Evolutionary conservation across 2,888 invertebrate genomes (phyloP).

Genomic region (Ichneumoninae sp.): DNA sequence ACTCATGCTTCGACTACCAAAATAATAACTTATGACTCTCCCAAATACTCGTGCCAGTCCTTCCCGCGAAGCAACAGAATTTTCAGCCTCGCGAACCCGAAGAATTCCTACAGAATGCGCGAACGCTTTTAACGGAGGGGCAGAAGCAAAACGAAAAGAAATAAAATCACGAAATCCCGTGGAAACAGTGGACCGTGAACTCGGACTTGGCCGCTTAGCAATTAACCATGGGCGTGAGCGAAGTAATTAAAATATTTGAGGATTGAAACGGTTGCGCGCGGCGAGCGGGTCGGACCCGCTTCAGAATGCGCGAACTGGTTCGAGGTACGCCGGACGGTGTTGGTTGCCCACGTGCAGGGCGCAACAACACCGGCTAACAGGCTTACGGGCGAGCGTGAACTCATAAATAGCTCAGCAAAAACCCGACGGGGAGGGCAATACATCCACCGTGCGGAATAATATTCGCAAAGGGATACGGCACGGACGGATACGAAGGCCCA

Average conservation of each 20-base stretch:
- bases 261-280: slow-evolving; percentile 28
- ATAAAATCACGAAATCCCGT: not conserved
- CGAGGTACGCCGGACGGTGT: not conserved
- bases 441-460: slow-evolving; percentile 7
- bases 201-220: not conserved
- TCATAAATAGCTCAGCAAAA: slow-evolving; percentile 40
- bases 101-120: not conserved
- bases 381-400: slow-evolving; percentile 22
- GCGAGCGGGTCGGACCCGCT: not conserved
- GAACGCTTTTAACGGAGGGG: not conserved
- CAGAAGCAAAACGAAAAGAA: not conserved
- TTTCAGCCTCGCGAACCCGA: not conserved
- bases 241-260: slow-evolving; percentile 77
- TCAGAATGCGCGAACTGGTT: slow-evolving; percentile 4
- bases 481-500: not conserved
- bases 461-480: slow-evolving; percentile 11
- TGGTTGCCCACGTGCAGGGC: not conserved
- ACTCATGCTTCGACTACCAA: too few relatives aligned
- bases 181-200: slow-evolving; percentile 10
- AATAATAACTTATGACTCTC: too few relatives aligned
- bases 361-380: not conserved
- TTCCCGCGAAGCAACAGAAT: too few relatives aligned
- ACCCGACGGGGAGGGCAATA: not conserved
- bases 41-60: too few relatives aligned
- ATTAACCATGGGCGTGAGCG: slow-evolving; percentile 43